These are phyloP conservation scores for Rhabdophis nuchalis DNA, from an alignment of 2,797 vertebrate species.

Conservation along the genomic window DNA sequence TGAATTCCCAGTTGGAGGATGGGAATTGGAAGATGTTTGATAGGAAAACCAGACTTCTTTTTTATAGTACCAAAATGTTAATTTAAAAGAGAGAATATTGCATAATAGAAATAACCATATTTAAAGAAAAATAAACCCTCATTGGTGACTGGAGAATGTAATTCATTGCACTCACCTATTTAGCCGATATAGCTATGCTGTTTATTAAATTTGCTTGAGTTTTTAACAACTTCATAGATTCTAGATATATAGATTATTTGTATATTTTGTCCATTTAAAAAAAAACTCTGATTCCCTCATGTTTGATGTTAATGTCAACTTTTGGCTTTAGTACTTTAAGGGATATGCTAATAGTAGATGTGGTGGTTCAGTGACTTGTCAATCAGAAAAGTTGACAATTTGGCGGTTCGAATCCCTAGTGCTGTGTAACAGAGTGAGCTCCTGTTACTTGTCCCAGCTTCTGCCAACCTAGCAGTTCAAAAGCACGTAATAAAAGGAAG, in stretches of 20 bases:
- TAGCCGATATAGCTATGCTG: neutral
- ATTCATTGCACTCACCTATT: neutral
- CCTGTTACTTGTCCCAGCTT: too few species aligned
- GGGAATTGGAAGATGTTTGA: neutral
- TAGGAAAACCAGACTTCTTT: neutral
- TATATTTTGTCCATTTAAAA: neutral
- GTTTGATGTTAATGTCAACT: neutral
- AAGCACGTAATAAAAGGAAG: too few species aligned
- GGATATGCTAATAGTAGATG: neutral
- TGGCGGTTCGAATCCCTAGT: too few species aligned
- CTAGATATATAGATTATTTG: neutral
- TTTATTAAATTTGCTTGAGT: neutral
- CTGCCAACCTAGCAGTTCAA: too few species aligned
- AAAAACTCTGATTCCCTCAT: neutral
- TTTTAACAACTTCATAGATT: neutral
- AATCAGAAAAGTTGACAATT: too few species aligned
- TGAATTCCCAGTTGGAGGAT: neutral
- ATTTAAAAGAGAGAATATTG: neutral
- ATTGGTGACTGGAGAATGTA: neutral
- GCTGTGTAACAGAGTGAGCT: too few species aligned
- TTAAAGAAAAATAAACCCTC: neutral
- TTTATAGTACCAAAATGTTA: neutral
- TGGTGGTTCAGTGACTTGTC: too few species aligned
- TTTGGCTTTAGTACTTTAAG: neutral
- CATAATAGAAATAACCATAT: neutral